Evolutionary conservation across 2,888 invertebrate species (phyloP), one percentile per base, ranked within the genome.

Genomic region (Polydrusus cervinus): DNA sequence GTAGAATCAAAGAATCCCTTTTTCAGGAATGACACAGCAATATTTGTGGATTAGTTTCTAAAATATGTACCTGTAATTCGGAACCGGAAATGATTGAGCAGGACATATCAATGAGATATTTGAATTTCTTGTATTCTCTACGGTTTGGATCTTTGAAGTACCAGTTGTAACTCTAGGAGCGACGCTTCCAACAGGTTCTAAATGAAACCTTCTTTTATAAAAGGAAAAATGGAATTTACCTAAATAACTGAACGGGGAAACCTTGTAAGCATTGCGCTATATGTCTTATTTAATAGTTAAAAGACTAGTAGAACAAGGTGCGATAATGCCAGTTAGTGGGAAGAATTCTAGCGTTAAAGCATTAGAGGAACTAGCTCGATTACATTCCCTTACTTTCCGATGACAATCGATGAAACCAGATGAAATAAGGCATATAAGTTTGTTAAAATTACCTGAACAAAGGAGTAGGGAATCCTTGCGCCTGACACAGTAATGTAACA

Each of bases 401-500:
- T 25, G 1, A 25, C 25, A 25, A 25, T 25, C 25, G 25, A 25
- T 3, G 5, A 5, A 14, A 72, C 30, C 18, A 6, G 18, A 7
- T 30, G 5, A 25, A 25, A 25, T 3, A 5, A 25, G 25, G 25
- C 5, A 25, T 25, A 25, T 1, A 5, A 25, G 1, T 25, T 25
- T 25, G 5, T 34, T 16, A 45, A 45, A 70, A 75, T 77, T 75
- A 76, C 75, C 91, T 91, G 88, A 89, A 91, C 72, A 88, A 85
- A 16, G 86, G 86, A 70, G 83, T 82, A 18, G 94, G 94, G 87
- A 91, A 93, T 81, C 93, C 94, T 89, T 94, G 94, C 79, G 94
- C 93, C 86, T 93, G 93, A 87, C 94, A 94, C 84, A 93, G 89
- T 80, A 93, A 87, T 61, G 92, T 92, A 85, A 94, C 90, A 83